Evolutionary conservation across 1,140 invertebrate species (phyloP), one percentile per base, ranked within the genome.

Genomic region (Drusus annulatus): DNA sequence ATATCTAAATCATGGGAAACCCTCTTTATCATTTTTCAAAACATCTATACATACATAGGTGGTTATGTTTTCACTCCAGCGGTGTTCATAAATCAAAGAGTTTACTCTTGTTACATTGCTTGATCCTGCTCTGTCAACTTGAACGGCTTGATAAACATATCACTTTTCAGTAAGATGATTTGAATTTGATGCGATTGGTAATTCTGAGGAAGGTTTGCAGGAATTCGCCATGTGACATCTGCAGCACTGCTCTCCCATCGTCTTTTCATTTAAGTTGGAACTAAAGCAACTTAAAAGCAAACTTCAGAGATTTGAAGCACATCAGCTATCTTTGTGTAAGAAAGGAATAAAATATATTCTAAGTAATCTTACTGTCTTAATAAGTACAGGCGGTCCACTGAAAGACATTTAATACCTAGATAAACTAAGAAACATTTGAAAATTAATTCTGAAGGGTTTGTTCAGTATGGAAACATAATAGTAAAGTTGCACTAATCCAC

Each of bases 321-420:
- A 63, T 25, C 60, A 23, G 17, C 23, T 63, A 7, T 25, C 13
- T 16, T 25, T 25, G 17, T 16, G 23, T 21, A 17, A 17, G n/a
- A 21, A 63, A 16, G 36, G 51, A 73, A 73, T 73, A 51, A 52
- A 73, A 54, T 73, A 21, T 19, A 52, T 21, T 73, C 69, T 73
- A 52, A 73, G 54, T 73, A 52, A 69, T 45, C n/a, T 69, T 69
- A 69, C 65, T 31, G 65, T 25, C 31, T 69, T 69, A 69, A 73
- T 73, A 73, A 73, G 69, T 73, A 73, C 69, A 21, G 69, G 23
- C 50, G 52, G 60, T 63, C 60, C 60, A 63, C 7, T 23, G 60
- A 23, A 63, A 63, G 60, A 25, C 13, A 62, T 25, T 56, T 17
- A 19, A 56, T 56, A 56, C 19, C 10, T 45, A 45, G 0, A 17